Evolutionary conservation across 2,797 vertebrate species (phyloP).

Genomic region (Protonibea diacanthus): DNA sequence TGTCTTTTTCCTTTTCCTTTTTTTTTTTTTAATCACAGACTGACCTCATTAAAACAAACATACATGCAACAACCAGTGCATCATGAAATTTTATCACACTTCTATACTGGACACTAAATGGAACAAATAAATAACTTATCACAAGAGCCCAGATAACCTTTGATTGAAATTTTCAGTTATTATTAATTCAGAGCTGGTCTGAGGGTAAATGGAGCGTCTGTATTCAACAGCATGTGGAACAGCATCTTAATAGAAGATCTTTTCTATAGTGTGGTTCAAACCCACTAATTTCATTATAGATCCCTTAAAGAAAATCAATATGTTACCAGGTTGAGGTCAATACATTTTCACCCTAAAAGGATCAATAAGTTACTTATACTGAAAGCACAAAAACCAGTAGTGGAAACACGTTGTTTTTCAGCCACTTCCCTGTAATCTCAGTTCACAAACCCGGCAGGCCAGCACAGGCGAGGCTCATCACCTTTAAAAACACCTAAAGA

Average conservation of each 20-base stretch:
- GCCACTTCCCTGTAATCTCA: constrained; percentile 16
- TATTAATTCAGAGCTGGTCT: constrained; percentile 21
- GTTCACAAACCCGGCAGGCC: neutral
- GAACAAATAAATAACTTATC: constrained; percentile 22
- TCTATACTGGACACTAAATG: neutral
- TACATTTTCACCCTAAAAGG: constrained; percentile 54
- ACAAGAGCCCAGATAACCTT: constrained; percentile 15
- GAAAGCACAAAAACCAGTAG: constrained; percentile 21
- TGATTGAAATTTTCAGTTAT: constrained; percentile 40
- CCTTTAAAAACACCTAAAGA: neutral
- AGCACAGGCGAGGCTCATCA: neutral
- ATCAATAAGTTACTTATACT: constrained; percentile 61
- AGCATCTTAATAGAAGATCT: constrained; percentile 33
- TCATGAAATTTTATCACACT: constrained; percentile 5
- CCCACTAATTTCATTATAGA: constrained; percentile 67
- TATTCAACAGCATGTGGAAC: constrained; percentile 28
- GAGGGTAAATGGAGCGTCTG: neutral
- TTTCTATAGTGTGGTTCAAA: constrained; percentile 32
- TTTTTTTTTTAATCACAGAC: constrained; percentile 7
- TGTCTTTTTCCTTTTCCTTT: neutral
- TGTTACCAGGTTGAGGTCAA: constrained; percentile 44
- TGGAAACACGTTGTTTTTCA: constrained; percentile 13
- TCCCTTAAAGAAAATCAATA: constrained; percentile 59
- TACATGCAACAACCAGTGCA: neutral
- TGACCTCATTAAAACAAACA: constrained; percentile 7